Base-by-base conservation (phyloP, 2,113 vertebrate species). In the Paedocypris sp. region DNA sequence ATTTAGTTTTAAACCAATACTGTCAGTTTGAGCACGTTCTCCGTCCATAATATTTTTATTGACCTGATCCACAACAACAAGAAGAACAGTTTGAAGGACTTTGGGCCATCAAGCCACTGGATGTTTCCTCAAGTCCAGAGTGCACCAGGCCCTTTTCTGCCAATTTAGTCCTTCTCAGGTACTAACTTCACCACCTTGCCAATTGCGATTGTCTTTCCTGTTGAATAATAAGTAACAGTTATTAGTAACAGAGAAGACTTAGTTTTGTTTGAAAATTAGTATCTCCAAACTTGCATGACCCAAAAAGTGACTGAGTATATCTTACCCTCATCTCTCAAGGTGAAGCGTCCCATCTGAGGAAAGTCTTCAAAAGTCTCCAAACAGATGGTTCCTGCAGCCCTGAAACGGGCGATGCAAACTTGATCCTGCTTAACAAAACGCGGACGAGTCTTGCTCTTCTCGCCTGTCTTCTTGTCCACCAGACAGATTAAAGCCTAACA, bases 111-210 rank as follows among this genome's bases (percentile, higher is more conserved):
- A 82, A 86, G 86, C 86, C 86, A 86, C 76, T 84, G 90, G 88
- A 86, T 84, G 83, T n/a, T 77, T 91, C 80, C 87, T 83, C 85
- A 81, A 86, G 87, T 86, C 84, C 82, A 87, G 80, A 79, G 86
- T 84, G 87, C 86, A 86, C 85, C 83, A 86, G 84, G 72, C 83
- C 86, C 73, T 73, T 77, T 42, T 70, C 77, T 74, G 77, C 82
- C 78, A 39, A 73, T 80, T 93, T 91, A 99, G 88, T 99, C 95
- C 88, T 98, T 99, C 79, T 99, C 95, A 73, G 94, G 91, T 85
- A 99, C 93, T 88, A 99, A 86, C 89, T 99, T 99, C 89, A 99
- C 85, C 85, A 99, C 95, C 87, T 99, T 99, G 80, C 95, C 95
- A 75, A 99, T 97, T 78, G 95, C 95, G 81, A 99, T 99, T 66